phyloP scores from a whole-genome alignment of 1,140 invertebrate species.

The Caenorhabditis latens region DNA sequence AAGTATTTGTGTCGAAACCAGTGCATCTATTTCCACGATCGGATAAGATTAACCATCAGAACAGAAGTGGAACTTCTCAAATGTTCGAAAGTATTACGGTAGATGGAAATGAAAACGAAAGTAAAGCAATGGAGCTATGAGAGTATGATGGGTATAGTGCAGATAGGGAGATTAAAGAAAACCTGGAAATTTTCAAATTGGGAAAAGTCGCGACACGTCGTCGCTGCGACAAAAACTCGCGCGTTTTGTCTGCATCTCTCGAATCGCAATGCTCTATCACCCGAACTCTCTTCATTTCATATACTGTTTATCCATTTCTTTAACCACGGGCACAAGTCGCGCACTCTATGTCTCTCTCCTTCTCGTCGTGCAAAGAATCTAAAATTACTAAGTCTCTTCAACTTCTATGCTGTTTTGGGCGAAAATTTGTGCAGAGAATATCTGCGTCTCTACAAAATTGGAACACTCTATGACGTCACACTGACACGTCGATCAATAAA shows the following conservation, averaged over 20 bases:
- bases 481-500: constrained; percentile 30
- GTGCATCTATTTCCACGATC: no score
- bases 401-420: background rate
- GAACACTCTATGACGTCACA: constrained; percentile 51
- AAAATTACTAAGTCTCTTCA: constrained; percentile 30
- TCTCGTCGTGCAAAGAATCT: constrained; percentile 1
- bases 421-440: constrained; percentile 1
- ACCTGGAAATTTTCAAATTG: constrained; percentile 20
- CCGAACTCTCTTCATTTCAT: constrained; percentile 16
- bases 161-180: background rate
- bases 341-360: constrained; percentile 22
- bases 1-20: no score
- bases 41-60: no score
- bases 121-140: background rate
- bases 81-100: no score
- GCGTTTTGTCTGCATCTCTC: constrained; percentile 5
- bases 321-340: constrained; percentile 23
- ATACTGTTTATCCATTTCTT: constrained; percentile 7
- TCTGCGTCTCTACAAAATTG: constrained; percentile 14
- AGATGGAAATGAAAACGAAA: no score
- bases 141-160: background rate
- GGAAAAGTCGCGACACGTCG: constrained; percentile 37
- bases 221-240: constrained; percentile 15
- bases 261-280: constrained; percentile 13
- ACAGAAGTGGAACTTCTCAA: no score